phyloP scores from a whole-genome alignment of 2,888 invertebrate genomes.

The Onthophagus sagittarius region DNA sequence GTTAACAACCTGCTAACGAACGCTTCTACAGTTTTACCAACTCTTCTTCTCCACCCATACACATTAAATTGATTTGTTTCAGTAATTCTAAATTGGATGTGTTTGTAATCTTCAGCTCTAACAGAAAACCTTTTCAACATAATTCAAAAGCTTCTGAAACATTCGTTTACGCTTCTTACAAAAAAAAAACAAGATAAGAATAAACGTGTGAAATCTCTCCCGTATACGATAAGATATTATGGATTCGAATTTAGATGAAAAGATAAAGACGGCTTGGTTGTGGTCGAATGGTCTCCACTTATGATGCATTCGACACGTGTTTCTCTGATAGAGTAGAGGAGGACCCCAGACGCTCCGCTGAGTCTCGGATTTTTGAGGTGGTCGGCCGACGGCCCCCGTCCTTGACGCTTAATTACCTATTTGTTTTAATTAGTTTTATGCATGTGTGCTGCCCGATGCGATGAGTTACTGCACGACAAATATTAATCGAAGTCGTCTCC shows the following conservation, averaged over 20 bases:
- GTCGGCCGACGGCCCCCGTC: slow-evolving; percentile 1
- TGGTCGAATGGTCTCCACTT: background rate
- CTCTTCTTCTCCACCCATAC: background rate
- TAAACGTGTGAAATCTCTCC: too few relatives aligned
- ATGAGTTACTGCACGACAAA: background rate
- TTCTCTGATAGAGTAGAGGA: background rate
- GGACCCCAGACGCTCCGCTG: too few relatives aligned
- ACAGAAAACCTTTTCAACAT: too few relatives aligned
- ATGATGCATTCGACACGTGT: slow-evolving; percentile 11
- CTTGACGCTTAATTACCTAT: slow-evolving; percentile 7
- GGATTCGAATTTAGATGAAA: too few relatives aligned
- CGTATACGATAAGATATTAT: too few relatives aligned
- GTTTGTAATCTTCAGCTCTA: too few relatives aligned
- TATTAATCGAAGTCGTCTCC: background rate
- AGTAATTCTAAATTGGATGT: too few relatives aligned
- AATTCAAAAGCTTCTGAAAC: too few relatives aligned
- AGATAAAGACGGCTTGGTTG: too few relatives aligned
- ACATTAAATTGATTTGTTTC: too few relatives aligned
- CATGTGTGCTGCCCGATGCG: background rate
- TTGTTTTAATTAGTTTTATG: slow-evolving; percentile 14
- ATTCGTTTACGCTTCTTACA: too few relatives aligned
- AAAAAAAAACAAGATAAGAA: too few relatives aligned
- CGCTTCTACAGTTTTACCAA: background rate
- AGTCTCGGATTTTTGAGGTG: slow-evolving; percentile 2
- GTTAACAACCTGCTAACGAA: background rate